Conservation (phyloP, 1,140 invertebrate genomes). For the Zaprionus gabonicus region DNA sequence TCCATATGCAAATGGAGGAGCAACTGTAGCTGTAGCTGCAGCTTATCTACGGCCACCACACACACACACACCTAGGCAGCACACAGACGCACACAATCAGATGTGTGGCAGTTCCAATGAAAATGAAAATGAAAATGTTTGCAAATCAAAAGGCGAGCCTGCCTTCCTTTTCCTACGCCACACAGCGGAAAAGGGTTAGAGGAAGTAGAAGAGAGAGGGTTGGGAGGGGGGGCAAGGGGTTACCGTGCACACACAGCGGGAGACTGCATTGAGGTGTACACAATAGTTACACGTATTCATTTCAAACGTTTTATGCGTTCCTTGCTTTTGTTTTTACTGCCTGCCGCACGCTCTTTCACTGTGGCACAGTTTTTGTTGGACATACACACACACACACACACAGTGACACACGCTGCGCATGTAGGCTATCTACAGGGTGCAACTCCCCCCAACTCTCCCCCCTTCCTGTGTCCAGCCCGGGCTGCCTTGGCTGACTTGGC, state of each 20-base stretch:
- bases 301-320: constrained; percentile 81
- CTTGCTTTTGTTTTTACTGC: constrained; percentile 66
- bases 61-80: constrained; percentile 17
- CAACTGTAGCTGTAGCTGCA: constrained; percentile 34
- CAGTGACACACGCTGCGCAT: background rate
- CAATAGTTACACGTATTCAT: constrained; percentile 74
- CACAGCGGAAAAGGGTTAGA: no score
- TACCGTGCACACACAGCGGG: no score
- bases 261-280: constrained; percentile 24
- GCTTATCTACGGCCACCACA: constrained; percentile 58
- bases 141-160: constrained; percentile 64
- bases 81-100: constrained; percentile 20
- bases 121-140: constrained; percentile 65
- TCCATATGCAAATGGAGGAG: constrained; percentile 63
- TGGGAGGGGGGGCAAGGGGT: background rate
- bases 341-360: constrained; percentile 45
- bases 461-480: background rate
- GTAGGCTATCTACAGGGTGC: background rate
- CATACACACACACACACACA: constrained; percentile 18
- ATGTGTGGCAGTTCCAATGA: constrained; percentile 43
- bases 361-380: constrained; percentile 66
- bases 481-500: constrained; percentile 45
- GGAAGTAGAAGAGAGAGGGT: background rate
- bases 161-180: background rate
- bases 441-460: background rate